Evolutionary conservation across 2,888 invertebrate genomes (phyloP), one percentile per base, ranked within the genome.

Genomic region (Volucella bombylans): DNA sequence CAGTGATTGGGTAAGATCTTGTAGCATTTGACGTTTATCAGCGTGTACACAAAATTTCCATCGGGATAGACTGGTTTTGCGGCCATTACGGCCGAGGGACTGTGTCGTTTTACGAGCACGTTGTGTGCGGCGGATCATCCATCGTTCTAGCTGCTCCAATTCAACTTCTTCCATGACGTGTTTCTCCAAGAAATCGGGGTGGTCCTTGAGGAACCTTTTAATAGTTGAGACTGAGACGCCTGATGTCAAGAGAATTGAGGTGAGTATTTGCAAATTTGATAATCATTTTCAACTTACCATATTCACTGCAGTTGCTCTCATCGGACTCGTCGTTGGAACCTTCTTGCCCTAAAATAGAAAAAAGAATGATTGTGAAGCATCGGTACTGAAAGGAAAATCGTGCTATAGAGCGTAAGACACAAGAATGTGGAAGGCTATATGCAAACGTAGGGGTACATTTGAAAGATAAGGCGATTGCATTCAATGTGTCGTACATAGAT

Each of bases 181-280:
- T 1, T 93, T 91, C 86, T 95, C 95, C 86, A 96, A 91, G 88
- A 95, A 94, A 10, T 94, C 94, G 1, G 93, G 94, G 90, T 95
- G 94, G 0, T 93, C 92, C 61, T 93, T 92, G 61, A 96, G 91
- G 89, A 92, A 95, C 3, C 92, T 90, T 1, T 92, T 90, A 9
- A 94, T 93, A 87, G 92, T 92, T 43, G 92, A 64, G 1, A 80
- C 61, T n/a, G 87, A 83, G n/a, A 80, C 52, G 9, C 78, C 86
- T 79, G 31, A 39, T 41, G 14, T 10, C 15, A 3, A 10, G 0
- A 18, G 45, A 9, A 23, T 23, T 12, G 14, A 15, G 41, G 39
- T 6, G 38, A 12, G n/a, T 23, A 11, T 43, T 18, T 8, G 9
- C 4, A 31, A 49, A 45, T 15, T 3, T 12, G 8, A n/a, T 9